Evolutionary conservation across 2,888 invertebrate species (phyloP), one percentile per base, ranked within the genome.

Genomic region (Trimorus sp.): DNA sequence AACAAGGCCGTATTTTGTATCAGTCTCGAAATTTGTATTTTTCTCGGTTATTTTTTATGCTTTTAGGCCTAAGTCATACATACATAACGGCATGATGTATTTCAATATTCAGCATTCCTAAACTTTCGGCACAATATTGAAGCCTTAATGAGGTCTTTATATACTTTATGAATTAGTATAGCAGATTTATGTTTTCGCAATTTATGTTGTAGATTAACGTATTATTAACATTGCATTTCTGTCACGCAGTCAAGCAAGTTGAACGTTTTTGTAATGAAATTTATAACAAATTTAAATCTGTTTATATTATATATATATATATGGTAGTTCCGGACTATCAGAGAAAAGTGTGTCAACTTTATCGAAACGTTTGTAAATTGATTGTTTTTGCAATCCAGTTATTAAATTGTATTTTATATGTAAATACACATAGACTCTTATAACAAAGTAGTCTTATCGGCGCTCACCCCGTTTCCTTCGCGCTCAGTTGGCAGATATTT

Each of bases 21-120:
- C 49, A 48, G 37, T 62, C 36, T 69, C 65, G 38, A 71, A 74
- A 63, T 74, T 74, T 68, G 15, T 68, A 54, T 14, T 69, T 74
- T 60, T 65, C 37, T 48, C 36, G 69, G 59, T 78, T 65, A 56
- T 56, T 79, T 77, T 71, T 8, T 77, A 80, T 75, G 79, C 82
- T 79, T 82, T 79, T 84, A 82, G 68, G 82, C 77, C 76, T 83
- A 82, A 84, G n/a, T n/a, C n/a, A n/a, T n/a, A n/a, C n/a, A n/a
- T n/a, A n/a, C n/a, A n/a, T n/a, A n/a, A n/a, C n/a, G n/a, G 77
- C 83, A 83, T 73, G 65, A 74, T 73, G 60, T 82, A 82, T 79
- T 73, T 60, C 49, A 77, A 73, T 77, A 68, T 79, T 70, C 69
- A 76, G 76, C 84, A 82, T 83, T 84, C 82, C 80, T 84, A 78